Evolutionary conservation across 2,888 invertebrate species (phyloP).

Genomic region (Phortica magna): DNA sequence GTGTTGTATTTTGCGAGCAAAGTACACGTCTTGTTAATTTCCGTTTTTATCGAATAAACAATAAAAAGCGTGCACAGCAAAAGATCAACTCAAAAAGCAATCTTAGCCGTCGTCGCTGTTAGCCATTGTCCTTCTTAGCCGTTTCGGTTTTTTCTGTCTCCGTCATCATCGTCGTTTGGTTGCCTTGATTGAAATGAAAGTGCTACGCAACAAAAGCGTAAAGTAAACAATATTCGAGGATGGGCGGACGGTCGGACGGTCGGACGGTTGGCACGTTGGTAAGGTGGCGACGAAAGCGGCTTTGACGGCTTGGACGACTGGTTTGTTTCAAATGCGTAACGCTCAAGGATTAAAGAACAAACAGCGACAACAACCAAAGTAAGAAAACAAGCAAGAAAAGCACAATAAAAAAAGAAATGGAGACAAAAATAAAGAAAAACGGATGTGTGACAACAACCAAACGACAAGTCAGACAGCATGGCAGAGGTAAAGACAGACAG

Average conservation of each 20-base stretch:
- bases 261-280: no score
- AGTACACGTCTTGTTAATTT: conserved; percentile 61
- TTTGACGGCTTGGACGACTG: not conserved
- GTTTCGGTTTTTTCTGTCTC: conserved; percentile 1
- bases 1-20: no score
- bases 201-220: not conserved
- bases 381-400: no score
- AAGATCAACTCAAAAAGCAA: conserved; percentile 31
- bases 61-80: conserved; percentile 55
- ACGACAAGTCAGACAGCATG: conserved; percentile 15
- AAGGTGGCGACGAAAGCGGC: not conserved
- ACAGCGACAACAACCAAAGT: not conserved
- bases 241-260: not conserved
- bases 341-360: conserved; percentile 28
- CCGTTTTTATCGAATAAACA: conserved; percentile 72
- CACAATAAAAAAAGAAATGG: not conserved
- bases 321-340: conserved; percentile 10
- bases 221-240: not conserved
- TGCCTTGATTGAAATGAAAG: conserved; percentile 21
- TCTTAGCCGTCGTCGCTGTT: not conserved
- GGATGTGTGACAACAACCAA: conserved; percentile 25
- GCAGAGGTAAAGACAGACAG: conserved; percentile 43
- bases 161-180: not conserved
- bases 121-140: conserved; percentile 25
- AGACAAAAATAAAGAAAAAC: conserved; percentile 14